phyloP scores from a whole-genome alignment of 2,888 invertebrate species.

The Pantelozetes paolii region DNA sequence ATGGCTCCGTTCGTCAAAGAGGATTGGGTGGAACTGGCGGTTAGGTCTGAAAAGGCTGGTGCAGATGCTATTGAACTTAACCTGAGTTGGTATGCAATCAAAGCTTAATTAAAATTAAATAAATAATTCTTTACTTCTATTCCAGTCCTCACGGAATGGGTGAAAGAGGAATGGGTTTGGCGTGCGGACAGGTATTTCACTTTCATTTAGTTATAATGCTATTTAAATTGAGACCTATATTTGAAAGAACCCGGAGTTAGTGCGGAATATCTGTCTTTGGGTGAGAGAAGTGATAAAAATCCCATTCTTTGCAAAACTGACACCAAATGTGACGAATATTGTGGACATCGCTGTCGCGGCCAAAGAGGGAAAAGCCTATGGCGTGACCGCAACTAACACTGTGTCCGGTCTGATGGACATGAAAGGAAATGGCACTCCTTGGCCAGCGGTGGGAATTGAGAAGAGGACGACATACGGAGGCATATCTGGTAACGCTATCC shows the following conservation, averaged over 20 bases:
- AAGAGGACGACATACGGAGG: conserved; percentile 89
- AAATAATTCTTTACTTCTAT: not conserved
- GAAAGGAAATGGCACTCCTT: conserved; percentile 72
- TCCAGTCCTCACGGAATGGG: conserved; percentile 99
- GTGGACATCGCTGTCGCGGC: conserved; percentile 84
- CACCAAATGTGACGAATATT: conserved; percentile 95
- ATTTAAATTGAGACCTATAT: conserved; percentile 19
- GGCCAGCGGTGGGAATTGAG: conserved; percentile 80
- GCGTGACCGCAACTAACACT: conserved; percentile 96
- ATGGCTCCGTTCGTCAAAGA: conserved; percentile 82
- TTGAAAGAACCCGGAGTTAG: conserved; percentile 63
- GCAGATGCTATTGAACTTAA: conserved; percentile 94
- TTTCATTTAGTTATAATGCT: not conserved
- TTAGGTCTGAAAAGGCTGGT: conserved; percentile 72
- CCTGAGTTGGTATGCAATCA: conserved; percentile 54
- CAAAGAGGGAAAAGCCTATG: conserved; percentile 81
- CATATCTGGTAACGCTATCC: conserved; percentile 85
- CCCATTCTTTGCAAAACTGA: conserved; percentile 94
- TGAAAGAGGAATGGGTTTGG: conserved; percentile 95
- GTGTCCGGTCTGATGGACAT: conserved; percentile 91
- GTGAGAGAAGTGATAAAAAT: conserved; percentile 77
- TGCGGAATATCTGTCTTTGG: conserved; percentile 74
- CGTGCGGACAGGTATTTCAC: conserved; percentile 89
- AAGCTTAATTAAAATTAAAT: not conserved
- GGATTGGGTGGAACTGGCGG: conserved; percentile 82